Evolutionary conservation across 2,797 vertebrate genomes (phyloP), one percentile per base, ranked within the genome.

Genomic region (Buphagus erythrorhynchus): DNA sequence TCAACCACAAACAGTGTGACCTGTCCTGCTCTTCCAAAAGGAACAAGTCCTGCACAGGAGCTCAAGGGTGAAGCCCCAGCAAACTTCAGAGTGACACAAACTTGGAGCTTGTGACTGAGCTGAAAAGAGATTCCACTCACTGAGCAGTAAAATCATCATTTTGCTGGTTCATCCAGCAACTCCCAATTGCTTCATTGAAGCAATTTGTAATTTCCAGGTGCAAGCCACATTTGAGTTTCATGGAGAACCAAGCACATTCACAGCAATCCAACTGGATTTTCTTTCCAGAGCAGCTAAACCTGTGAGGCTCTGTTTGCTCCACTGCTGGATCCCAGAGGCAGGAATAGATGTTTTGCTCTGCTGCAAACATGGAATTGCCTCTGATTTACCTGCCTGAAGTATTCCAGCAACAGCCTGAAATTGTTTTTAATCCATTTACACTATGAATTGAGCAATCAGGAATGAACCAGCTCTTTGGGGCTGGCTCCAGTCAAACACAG

Each of bases 291-390:
- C 65, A 87, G 74, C 40, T 21, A 48, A 58, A 36, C 16, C 10
- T 11, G 21, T 1, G 4, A 84, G 28, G 13, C 24, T 63, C 52
- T 4, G 3, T 13, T 48, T 11, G 31, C 36, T 45, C 35, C 79
- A 13, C 0, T 15, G 59, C 29, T 59, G 76, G 28, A 79, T 11
- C 38, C 33, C 35, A 66, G 13, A 21, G 9, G 42, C 49, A 90
- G 33, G 33, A 67, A 48, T 5, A 21, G 0, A 2, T 0, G 2
- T 24, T 69, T n/a, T 45, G 11, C 72, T 88, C 46, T 40, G 10
- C 72, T n/a, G 31, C 10, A 9, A 35, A 59, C 2, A 6, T 15
- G 43, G 73, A 73, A 86, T 10, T 43, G 5, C 38, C 35, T 36
- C 58, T 67, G 33, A 58, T 77, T 49, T 20, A 73, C 43, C 38